A percentile compares a stretch with the other conserved stretches of the same genome.
Conservation (phyloP, 2,113 vertebrate species). For the Speoplatyrhinus poulsoni region DNA sequence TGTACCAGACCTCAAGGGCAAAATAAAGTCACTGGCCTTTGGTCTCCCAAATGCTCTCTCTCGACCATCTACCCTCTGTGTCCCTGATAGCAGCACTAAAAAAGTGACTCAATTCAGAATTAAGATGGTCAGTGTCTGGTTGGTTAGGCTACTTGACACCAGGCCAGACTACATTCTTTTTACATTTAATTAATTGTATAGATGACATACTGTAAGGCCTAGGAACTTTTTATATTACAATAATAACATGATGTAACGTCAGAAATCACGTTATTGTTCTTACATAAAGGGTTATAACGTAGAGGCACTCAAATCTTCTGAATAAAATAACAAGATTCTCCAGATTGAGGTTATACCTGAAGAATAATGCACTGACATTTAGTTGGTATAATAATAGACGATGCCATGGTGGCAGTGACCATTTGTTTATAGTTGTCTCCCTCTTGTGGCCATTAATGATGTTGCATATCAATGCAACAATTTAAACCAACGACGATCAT, state of each 20-base stretch:
- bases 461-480: background rate
- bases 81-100: conserved; percentile 17
- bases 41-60: conserved; percentile 39
- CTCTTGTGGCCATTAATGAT: conserved; percentile 49
- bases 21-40: conserved; percentile 85
- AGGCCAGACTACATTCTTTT: background rate
- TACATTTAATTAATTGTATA: too few relatives aligned
- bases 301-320: too few relatives aligned
- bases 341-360: too few relatives aligned
- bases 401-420: too few relatives aligned
- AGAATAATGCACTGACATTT: too few relatives aligned
- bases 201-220: too few relatives aligned
- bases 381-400: too few relatives aligned
- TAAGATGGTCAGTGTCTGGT: background rate
- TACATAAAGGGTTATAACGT: too few relatives aligned
- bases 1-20: conserved; percentile 91
- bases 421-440: conserved; percentile 53
- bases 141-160: conserved; percentile 19
- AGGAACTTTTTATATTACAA: too few relatives aligned
- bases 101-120: background rate
- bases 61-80: background rate
- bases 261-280: too few relatives aligned
- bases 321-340: too few relatives aligned
- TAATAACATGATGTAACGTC: too few relatives aligned
- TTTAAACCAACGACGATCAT: background rate